Base-by-base conservation (phyloP, 1,140 invertebrate genomes). In the Trachymyrmex septentrionalis region DNA sequence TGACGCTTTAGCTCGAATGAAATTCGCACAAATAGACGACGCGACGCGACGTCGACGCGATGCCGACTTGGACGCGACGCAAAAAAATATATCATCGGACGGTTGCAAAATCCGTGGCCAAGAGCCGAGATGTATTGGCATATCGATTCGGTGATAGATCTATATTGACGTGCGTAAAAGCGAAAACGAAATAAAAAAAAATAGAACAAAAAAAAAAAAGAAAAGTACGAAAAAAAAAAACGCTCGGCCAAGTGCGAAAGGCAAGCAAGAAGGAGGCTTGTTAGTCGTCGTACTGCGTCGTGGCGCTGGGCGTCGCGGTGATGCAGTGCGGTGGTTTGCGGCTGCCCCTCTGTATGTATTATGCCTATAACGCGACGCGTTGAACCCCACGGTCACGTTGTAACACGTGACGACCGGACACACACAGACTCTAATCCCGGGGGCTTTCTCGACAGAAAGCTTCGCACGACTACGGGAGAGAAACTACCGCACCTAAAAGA, bases 201-300 rank as follows among this genome's bases (percentile, higher is more conserved):
- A 55, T n/a, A n/a, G n/a, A 69, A 76, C 24, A 59, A 61, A 86
- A 69, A n/a, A 9, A 53, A 38, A 55, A 16, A 3, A 67, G 44
- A 69, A 44, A 34, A 34, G 30, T 24, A 44, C 38, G 12, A 64
- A 59, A 34, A 71, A 63, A 30, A 44, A 50, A 76, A 44, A 77
- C 14, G 73, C 85, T 85, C 81, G 87, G 59, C 63, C 67, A 86
- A 82, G 80, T 80, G 80, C 75, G 19, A 34, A 34, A 34, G 30
- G 69, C 90, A 86, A 81, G 72, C 71, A 78, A 91, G 82, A 88
- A 92, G 93, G 93, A 91, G 93, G 94, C 93, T 95, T 94, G 94
- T 95, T 94, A 94, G 93, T 95, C 93, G 94, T 95, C 94, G 94
- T 95, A 95, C 95, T 95, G 94, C 92, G 94, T 95, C 93, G 93